These are phyloP conservation scores for Autographa pulchrina DNA, from an alignment of 2,888 invertebrate species.

Conservation along the genomic window DNA sequence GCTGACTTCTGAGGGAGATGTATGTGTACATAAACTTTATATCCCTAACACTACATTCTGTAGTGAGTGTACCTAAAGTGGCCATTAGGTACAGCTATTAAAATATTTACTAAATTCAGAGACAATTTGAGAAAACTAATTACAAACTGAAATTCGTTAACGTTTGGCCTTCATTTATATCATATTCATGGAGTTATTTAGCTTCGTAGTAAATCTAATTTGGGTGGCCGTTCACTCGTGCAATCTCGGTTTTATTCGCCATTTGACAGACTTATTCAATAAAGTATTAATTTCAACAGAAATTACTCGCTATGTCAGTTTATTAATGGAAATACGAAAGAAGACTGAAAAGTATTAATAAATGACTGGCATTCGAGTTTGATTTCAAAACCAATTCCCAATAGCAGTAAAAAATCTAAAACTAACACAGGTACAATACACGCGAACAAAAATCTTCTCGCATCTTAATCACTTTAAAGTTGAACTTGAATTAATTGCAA, in stretches of 20 bases:
- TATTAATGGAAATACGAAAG: neutral
- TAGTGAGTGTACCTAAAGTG: neutral
- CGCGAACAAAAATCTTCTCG: neutral
- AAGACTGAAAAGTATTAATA: neutral
- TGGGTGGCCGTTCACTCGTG: conserved; percentile 10
- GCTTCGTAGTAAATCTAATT: conserved; percentile 6
- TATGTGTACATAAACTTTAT: neutral
- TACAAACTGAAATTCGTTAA: conserved; percentile 2
- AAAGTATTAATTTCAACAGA: conserved; percentile 23
- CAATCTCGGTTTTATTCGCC: neutral
- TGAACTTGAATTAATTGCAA: neutral
- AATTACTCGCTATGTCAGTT: conserved; percentile 13
- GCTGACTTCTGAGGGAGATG: too few relatives aligned
- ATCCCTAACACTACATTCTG: too few relatives aligned
- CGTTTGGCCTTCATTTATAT: neutral
- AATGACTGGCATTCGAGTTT: neutral
- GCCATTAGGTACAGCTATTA: neutral
- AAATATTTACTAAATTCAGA: neutral
- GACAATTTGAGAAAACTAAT: conserved; percentile 1
- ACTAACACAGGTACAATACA: too few relatives aligned
- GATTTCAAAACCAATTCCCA: neutral
- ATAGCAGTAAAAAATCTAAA: neutral
- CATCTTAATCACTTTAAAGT: neutral
- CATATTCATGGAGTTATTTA: neutral
- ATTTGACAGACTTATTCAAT: conserved; percentile 13